These are phyloP conservation scores for Plagodis pulveraria DNA, from an alignment of 2,888 invertebrate species.

Conservation along the genomic window DNA sequence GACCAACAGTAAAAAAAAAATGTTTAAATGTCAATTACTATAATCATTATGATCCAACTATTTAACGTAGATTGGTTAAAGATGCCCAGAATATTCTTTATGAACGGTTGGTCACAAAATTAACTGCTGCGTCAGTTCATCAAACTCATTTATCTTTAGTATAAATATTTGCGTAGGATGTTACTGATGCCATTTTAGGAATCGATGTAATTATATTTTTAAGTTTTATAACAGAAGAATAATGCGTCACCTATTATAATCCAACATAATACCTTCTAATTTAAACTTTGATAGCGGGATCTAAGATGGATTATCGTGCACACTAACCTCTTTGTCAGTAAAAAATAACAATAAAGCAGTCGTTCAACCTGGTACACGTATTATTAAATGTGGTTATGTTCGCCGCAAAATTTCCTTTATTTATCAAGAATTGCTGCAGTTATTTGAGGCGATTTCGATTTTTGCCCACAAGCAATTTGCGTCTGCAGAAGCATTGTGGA, in stretches of 20 bases:
- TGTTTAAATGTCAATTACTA: too few species aligned
- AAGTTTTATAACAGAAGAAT: slow-evolving; percentile 40
- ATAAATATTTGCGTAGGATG: slow-evolving; percentile 57
- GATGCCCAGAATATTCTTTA: slow-evolving; percentile 6
- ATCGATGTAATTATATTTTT: slow-evolving; percentile 51
- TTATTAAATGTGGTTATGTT: slow-evolving; percentile 53
- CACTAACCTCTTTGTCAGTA: slow-evolving; percentile 50
- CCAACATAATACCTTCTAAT: slow-evolving; percentile 47
- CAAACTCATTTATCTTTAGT: slow-evolving; percentile 54
- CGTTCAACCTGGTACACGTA: slow-evolving; percentile 61
- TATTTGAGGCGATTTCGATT: slow-evolving; percentile 56
- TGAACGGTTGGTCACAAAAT: slow-evolving; percentile 15
- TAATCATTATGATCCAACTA: neutral
- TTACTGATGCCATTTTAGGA: slow-evolving; percentile 51
- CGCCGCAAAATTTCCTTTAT: slow-evolving; percentile 45
- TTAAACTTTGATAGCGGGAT: slow-evolving; percentile 49
- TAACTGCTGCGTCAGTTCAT: slow-evolving; percentile 42
- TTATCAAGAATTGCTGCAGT: slow-evolving; percentile 43
- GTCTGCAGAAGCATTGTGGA: slow-evolving; percentile 55
- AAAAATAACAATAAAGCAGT: slow-evolving; percentile 66
- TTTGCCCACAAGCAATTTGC: slow-evolving; percentile 67
- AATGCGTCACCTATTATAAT: slow-evolving; percentile 39
- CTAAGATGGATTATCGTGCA: slow-evolving; percentile 50
- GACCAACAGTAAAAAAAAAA: too few species aligned
- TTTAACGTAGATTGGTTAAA: neutral